Base-by-base conservation (phyloP, 2,888 invertebrate genomes). In the Ellobium chinense region DNA sequence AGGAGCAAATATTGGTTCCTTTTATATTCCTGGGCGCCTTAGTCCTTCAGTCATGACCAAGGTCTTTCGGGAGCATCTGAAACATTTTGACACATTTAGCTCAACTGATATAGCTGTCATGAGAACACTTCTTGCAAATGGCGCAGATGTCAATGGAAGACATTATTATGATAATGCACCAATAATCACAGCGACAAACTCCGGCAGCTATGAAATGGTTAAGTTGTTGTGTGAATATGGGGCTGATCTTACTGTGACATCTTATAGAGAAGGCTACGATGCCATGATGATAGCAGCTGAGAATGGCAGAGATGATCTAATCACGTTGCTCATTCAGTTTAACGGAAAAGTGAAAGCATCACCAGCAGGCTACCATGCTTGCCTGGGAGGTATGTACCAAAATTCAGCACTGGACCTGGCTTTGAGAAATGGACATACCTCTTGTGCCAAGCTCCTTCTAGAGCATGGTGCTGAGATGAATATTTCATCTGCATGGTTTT, bases 191-290 rank as follows among this genome's bases (percentile, higher is more conserved):
- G 56, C 70, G 2, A 24, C 58, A 4, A 12, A 72, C 3, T 21
- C 24, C 1, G 70, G 70, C 27, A n/a, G 39, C 12, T 58, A 34
- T 12, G 21, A 7, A 14, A 18, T 58, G 1, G 58, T 72, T 0
- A 36, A 72, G 58, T n/a, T 72, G 58, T 21, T 72, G 1, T 72
- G 70, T 36, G n/a, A n/a, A n/a, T n/a, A n/a, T n/a, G n/a, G n/a
- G n/a, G n/a, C n/a, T n/a, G n/a, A n/a, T n/a, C n/a, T n/a, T n/a
- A n/a, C n/a, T n/a, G n/a, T n/a, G n/a, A n/a, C n/a, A n/a, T n/a
- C n/a, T n/a, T n/a, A n/a, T n/a, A n/a, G n/a, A n/a, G n/a, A n/a
- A 34, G 5, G 4, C n/a, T n/a, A n/a, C n/a, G n/a, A n/a, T n/a
- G 31, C 5, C 1, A 21, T 46, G 31, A 34, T 2, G 2, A 34